A percentile compares a stretch with the other conserved stretches of the same genome.
Evolutionary conservation across 2,888 invertebrate genomes (phyloP).

Genomic region (Empis stercorea): DNA sequence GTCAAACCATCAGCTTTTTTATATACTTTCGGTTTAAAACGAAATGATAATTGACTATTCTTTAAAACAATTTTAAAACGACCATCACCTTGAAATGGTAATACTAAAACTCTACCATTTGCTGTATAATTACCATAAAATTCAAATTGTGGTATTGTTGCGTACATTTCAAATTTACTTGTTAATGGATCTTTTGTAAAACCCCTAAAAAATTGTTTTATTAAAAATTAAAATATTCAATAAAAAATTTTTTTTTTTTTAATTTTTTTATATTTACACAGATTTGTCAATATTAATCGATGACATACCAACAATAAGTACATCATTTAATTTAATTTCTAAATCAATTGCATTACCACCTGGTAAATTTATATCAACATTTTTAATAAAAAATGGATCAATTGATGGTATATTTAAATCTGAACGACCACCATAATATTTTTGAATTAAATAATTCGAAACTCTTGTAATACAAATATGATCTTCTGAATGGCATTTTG

Average conservation of each 20-base stretch:
- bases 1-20: slow-evolving; percentile 9
- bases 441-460: slow-evolving; percentile 16
- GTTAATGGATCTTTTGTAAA: slow-evolving; percentile 5
- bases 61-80: slow-evolving; percentile 6
- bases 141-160: slow-evolving; percentile 1
- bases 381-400: slow-evolving; percentile 12
- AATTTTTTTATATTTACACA: too few relatives aligned
- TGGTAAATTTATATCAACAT: not conserved
- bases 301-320: not conserved
- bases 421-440: slow-evolving; percentile 20
- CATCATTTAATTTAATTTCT: not conserved
- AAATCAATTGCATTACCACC: not conserved
- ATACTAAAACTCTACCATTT: slow-evolving; percentile 21
- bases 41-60: slow-evolving; percentile 8
- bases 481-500: slow-evolving; percentile 21
- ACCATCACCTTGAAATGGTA: slow-evolving; percentile 22
- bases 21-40: slow-evolving; percentile 5
- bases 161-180: slow-evolving; percentile 8
- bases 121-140: slow-evolving; percentile 16
- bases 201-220: slow-evolving; percentile 3
- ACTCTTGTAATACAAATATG: slow-evolving; percentile 17
- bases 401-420: slow-evolving; percentile 18
- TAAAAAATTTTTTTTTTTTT: too few relatives aligned
- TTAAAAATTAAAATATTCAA: too few relatives aligned
- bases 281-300: not conserved